phyloP scores from a whole-genome alignment of 1,140 invertebrate genomes.

The Cherax destructor region DNA sequence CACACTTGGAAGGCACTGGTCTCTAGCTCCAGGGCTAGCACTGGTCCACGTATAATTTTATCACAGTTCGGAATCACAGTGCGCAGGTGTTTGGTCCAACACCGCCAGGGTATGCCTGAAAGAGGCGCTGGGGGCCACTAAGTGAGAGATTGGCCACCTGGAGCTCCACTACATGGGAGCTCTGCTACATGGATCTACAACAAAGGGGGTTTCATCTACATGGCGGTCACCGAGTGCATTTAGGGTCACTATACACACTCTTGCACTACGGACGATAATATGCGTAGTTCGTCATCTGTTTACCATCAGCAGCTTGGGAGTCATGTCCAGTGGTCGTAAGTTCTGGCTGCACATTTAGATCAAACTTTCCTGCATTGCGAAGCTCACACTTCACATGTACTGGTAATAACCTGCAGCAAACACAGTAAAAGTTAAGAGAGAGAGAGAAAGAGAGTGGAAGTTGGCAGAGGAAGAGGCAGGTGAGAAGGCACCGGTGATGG shows the following conservation, averaged over 20 bases:
- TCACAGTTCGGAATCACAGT: neutral
- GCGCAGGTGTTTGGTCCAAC: too few species aligned
- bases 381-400: neutral
- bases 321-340: constrained; percentile 12
- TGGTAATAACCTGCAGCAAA: neutral
- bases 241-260: neutral
- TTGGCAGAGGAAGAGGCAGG: too few species aligned
- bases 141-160: neutral
- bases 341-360: constrained; percentile 2
- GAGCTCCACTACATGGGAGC: constrained; percentile 9
- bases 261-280: neutral
- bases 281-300: constrained; percentile 38
- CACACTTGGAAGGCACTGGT: constrained; percentile 22
- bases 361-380: constrained; percentile 11
- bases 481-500: too few species aligned
- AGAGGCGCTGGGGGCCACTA: neutral
- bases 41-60: neutral
- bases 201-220: constrained; percentile 7
- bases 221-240: neutral
- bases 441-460: too few species aligned
- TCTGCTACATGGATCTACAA: constrained; percentile 9
- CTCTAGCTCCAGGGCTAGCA: neutral
- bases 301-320: constrained; percentile 1
- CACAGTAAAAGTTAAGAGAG: too few species aligned
- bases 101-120: too few species aligned